Percentiles rank a stretch among this genome's conserved stretches.
phyloP scores from a whole-genome alignment of 2,113 vertebrate genomes.

The Eubucco bourcierii region DNA sequence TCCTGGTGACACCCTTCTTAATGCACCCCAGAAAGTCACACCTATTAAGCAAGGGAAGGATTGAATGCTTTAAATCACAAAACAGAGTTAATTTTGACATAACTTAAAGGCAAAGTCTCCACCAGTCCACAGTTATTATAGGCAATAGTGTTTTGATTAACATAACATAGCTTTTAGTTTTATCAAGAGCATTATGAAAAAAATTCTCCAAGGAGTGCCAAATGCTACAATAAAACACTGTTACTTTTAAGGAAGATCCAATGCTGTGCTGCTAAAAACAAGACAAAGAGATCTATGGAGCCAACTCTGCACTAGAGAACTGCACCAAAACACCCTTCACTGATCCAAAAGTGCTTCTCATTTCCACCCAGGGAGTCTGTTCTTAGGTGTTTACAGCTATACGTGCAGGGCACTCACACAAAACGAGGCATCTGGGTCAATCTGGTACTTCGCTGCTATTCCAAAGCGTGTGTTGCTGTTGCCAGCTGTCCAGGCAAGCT shows the following conservation, averaged over 20 bases:
- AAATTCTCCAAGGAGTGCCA: not conserved
- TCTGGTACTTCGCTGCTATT: slow-evolving; percentile 97
- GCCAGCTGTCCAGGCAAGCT: slow-evolving; percentile 96
- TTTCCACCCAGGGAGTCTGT: not conserved
- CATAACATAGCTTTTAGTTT: not conserved
- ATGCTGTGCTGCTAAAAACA: not conserved
- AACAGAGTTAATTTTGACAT: not conserved
- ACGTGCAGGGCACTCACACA: slow-evolving; percentile 81
- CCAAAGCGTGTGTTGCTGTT: slow-evolving; percentile 98
- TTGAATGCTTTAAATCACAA: not conserved
- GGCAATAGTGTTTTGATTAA: not conserved
- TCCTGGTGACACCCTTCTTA: too few relatives aligned
- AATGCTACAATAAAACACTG: not conserved
- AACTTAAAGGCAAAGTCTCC: not conserved
- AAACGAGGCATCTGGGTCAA: slow-evolving; percentile 92
- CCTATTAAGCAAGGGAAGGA: not conserved
- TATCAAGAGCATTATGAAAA: not conserved
- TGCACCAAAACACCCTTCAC: rapidly evolving
- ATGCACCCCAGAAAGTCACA: not conserved
- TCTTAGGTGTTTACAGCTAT: not conserved
- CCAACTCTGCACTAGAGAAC: not conserved
- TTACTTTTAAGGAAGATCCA: not conserved
- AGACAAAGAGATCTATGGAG: not conserved
- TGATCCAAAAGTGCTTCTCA: not conserved
- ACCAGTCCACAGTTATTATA: not conserved